Percentiles rank a stretch among this genome's conserved stretches.
These are phyloP conservation scores for Pempheris klunzingeri DNA, from an alignment of 2,797 vertebrate species.

Conservation along the genomic window DNA sequence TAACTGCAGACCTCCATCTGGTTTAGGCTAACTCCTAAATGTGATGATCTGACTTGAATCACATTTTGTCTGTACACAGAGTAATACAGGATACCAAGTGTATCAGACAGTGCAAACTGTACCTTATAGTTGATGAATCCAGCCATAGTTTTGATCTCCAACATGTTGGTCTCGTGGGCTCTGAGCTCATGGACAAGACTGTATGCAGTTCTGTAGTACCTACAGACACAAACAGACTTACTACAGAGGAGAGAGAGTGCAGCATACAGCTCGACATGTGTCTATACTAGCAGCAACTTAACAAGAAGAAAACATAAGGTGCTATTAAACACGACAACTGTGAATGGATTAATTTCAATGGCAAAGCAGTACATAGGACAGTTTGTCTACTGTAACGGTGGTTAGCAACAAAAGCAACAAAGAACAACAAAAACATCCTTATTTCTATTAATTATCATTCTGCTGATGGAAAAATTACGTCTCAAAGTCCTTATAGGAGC, in stretches of 20 bases:
- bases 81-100: not conserved
- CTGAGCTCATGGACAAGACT: constrained; percentile 95
- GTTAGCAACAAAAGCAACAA: no score
- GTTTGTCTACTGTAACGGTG: no score
- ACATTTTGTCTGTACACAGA: not conserved
- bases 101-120: not conserved
- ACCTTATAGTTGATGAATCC: constrained; percentile 99
- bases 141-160: constrained; percentile 99
- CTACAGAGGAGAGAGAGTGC: not conserved
- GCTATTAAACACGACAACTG: not conserved
- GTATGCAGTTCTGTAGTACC: constrained; percentile 96
- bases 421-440: no score
- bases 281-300: no score
- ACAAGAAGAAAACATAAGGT: not conserved
- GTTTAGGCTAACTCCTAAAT: not conserved
- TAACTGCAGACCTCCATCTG: not conserved
- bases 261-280: not conserved
- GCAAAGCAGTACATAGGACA: not conserved
- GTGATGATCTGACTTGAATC: not conserved
- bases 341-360: not conserved
- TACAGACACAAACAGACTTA: constrained; percentile 58
- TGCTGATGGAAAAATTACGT: not conserved
- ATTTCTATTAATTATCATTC: no score
- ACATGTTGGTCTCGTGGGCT: constrained; percentile 97
- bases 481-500: not conserved